Percentiles rank a stretch among this genome's conserved stretches.
phyloP scores from a whole-genome alignment of 1,140 invertebrate genomes.

The Parasteatoda tepidariorum region DNA sequence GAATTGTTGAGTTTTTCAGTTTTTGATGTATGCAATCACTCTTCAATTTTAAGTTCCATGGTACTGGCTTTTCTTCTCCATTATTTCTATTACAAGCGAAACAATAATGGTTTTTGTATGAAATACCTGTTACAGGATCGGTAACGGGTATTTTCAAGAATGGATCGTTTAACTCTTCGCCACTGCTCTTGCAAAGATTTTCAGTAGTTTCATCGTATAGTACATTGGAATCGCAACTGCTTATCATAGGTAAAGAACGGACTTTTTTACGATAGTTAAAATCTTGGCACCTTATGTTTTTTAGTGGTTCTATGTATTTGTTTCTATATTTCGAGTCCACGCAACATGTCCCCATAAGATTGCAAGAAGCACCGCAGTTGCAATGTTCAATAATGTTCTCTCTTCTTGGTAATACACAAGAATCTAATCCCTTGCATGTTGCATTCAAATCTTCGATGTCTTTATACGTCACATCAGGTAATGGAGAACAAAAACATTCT shows the following conservation, averaged over 20 bases:
- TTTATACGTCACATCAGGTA: not conserved
- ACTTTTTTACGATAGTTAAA: not conserved
- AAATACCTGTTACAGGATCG: constrained; percentile 67
- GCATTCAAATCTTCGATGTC: not conserved
- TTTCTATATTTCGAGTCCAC: not conserved
- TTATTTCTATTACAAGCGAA: constrained; percentile 72
- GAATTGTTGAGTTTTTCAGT: not conserved
- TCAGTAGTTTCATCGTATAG: not conserved
- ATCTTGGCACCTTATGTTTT: not conserved
- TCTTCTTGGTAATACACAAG: not conserved
- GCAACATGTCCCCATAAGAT: not conserved
- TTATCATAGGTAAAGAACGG: not conserved
- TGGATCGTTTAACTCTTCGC: not conserved
- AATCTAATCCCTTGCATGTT: not conserved
- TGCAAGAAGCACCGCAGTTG: not conserved
- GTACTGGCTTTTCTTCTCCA: not conserved
- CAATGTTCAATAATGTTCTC: not conserved
- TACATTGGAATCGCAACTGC: not conserved
- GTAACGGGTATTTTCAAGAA: constrained; percentile 68
- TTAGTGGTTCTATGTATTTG: not conserved
- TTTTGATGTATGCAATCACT: not conserved
- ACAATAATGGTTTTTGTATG: constrained; percentile 73
- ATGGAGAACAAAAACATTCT: too few species aligned
- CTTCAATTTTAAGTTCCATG: not conserved
- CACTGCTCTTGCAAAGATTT: not conserved